Conservation (phyloP, 2,113 vertebrate species). For the Sinocyclocheilus maitianheensis region DNA sequence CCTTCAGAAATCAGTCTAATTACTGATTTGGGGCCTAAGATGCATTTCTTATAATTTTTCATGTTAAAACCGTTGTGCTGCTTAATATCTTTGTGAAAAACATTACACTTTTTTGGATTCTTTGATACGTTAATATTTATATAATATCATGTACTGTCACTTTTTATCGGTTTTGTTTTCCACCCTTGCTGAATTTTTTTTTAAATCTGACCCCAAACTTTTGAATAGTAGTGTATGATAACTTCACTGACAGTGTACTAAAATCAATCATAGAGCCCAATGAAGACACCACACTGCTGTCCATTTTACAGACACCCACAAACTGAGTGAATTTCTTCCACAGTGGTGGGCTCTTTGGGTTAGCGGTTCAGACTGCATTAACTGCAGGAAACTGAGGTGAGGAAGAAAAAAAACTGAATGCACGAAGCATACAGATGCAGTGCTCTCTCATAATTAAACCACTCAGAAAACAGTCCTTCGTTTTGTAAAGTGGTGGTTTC, state of each 20-base stretch:
- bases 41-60: not conserved
- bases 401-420: not conserved
- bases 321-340: not conserved
- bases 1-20: not conserved
- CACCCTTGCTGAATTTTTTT: not conserved
- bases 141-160: not conserved
- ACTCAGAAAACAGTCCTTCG: not conserved
- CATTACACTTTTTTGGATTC: not conserved
- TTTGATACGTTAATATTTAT: not conserved
- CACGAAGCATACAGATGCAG: not conserved
- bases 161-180: not conserved
- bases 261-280: not conserved
- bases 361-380: not conserved
- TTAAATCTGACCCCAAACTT: not conserved
- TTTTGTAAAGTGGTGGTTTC: constrained; percentile 19
- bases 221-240: not conserved
- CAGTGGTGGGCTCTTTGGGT: not conserved
- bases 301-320: not conserved
- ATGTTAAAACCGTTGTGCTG: not conserved
- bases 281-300: not conserved
- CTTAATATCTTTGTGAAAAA: not conserved
- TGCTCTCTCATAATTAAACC: not conserved
- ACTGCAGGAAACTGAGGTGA: not conserved
- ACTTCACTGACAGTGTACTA: not conserved
- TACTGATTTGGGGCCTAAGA: not conserved